Evolutionary conservation across 2,888 invertebrate species (phyloP).

Genomic region (Drosophila neonasuta): DNA sequence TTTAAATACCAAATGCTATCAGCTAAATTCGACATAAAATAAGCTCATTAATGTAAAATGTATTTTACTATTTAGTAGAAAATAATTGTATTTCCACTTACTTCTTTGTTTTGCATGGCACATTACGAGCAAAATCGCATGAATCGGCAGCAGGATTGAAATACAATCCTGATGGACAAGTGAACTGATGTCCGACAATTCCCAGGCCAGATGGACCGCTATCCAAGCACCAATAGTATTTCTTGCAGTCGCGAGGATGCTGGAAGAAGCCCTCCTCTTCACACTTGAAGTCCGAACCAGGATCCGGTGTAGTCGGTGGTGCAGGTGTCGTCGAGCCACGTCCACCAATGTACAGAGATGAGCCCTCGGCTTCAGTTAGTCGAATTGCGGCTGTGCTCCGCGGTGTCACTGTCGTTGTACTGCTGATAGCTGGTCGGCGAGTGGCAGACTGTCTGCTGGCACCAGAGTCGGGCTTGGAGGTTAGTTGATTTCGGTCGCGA

Average conservation of each 20-base stretch:
- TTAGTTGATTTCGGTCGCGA: conserved; percentile 74
- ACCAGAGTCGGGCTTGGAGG: conserved; percentile 58
- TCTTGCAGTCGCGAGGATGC: conserved; percentile 95
- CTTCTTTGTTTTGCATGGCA: conserved; percentile 87
- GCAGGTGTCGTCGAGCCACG: conserved; percentile 84
- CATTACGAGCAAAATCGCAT: conserved; percentile 95
- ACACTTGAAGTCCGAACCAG: conserved; percentile 94
- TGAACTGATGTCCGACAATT: conserved; percentile 95
- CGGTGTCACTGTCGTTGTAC: conserved; percentile 60
- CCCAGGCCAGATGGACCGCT: conserved; percentile 94
- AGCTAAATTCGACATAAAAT: no score
- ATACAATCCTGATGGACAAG: conserved; percentile 94
- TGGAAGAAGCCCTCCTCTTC: conserved; percentile 96
- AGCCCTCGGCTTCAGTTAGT: conserved; percentile 75
- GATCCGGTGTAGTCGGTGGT: conserved; percentile 93
- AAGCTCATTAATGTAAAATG: no score
- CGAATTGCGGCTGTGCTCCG: conserved; percentile 76
- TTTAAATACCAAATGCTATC: no score
- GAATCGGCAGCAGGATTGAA: conserved; percentile 96
- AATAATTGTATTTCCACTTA: conserved; percentile 39
- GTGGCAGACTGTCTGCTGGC: conserved; percentile 51
- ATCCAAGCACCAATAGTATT: conserved; percentile 97
- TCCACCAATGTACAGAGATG: conserved; percentile 78
- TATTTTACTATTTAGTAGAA: no score
- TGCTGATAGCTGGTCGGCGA: conserved; percentile 10